Evolutionary conservation across 2,797 vertebrate species (phyloP), one percentile per base, ranked within the genome.

Genomic region (Melanotaenia boesemani): DNA sequence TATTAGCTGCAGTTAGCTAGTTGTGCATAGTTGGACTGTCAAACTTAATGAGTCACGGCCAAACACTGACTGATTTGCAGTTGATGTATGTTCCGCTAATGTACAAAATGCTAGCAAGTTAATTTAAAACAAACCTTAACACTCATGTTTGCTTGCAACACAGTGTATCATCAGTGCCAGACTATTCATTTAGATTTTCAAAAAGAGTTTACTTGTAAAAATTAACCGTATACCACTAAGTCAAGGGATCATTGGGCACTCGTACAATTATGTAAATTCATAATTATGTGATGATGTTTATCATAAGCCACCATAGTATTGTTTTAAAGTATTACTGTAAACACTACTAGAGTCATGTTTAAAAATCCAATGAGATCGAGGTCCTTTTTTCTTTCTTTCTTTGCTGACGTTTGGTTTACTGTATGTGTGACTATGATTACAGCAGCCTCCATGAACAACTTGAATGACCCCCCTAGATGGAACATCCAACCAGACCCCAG

Each of bases 391-490:
- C 5, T 7, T 34, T 34, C 22, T 32, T 10, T 34, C 7, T 34
- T 34, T 34, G 4, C 13, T 34, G 12, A 9, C 72, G 18, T 52
- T 61, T 82, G 55, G 8, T 76, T 32, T 55, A 5, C 22, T 54
- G 15, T 50, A 18, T 61, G 26, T 73, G 34, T 80, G 16, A 74
- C 39, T 73, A 39, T 70, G 48, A 65, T 69, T 46, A 62, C 69
- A 82, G 79, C 59, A 77, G 69, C 46, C 90, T 92, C 88, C 89
- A 99, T 99, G 98, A 99, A 99, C 95, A 97, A 99, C 79, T 93
- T 99, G 91, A 99, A 99, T 91, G 96, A 98, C 26, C 98, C 98
- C 39, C 97, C 96, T 44, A 86, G 95, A 79, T 98, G 97, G 97
- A 99, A 99, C 90, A 99, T 99, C 85, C 91, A 91, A 74, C 97